Evolutionary conservation across 2,888 invertebrate genomes (phyloP), one percentile per base, ranked within the genome.

Genomic region (Zele albiditarsus): DNA sequence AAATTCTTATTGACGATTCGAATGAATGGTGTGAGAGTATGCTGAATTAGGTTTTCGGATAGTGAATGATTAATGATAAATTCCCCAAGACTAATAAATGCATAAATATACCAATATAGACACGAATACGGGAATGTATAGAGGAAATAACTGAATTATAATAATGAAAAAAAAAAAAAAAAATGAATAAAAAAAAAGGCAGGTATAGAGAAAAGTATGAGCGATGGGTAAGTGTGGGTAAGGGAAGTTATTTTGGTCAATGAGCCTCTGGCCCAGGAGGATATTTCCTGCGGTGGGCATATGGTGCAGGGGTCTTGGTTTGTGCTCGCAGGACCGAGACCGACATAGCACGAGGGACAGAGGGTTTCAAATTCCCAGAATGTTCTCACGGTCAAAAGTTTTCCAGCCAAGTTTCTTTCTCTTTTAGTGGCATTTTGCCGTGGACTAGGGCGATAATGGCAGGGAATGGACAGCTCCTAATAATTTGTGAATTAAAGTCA

Each of bases 301-400:
- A 88, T 88, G 88, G 88, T 86, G 83, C 62, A 49, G 78, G 80
- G 80, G 78, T 79, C 82, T 80, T 80, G 81, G 75, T 67, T n/a
- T 67, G 76, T 80, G 77, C 77, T 77, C 76, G 77, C 76, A 81
- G 79, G 80, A 79, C 78, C 77, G 71, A 57, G 73, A 73, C 75
- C 46, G 46, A 72, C 65, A 65, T 58, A 70, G 63, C 31, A 57
- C 57, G 67, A 84, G 82, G 85, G 85, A 84, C 81, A 83, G 78
- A 76, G 72, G 70, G 73, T 76, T 79, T 80, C 74, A 83, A 84
- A 84, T 88, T 87, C 88, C 85, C 85, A 85, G 87, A 88, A 88
- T 83, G 86, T 89, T 88, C 89, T 87, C 89, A 88, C 88, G 89
- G 88, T 87, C 88, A 86, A 88, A 87, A 85, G 83, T 88, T 89